Percentiles rank a stretch among this genome's conserved stretches.
Conservation (phyloP, 2,888 invertebrate genomes). For the Sinohyriopsis cumingii region DNA sequence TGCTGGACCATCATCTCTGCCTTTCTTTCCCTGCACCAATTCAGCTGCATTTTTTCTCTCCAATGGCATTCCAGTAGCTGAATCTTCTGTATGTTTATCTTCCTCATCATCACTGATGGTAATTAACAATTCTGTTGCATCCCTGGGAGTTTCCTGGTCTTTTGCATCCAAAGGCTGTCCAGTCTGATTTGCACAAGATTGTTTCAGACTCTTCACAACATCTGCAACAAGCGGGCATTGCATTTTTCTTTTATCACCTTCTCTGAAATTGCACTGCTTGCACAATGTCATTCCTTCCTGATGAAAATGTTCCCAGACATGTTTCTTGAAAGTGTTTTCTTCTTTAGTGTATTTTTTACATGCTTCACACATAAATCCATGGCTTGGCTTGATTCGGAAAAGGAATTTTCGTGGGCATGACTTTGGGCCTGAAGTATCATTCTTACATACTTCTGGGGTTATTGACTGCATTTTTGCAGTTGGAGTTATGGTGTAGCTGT, state of each 20-base stretch:
- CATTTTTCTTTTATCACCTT: background rate
- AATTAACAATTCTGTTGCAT: slow-evolving; percentile 28
- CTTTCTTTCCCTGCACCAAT: slow-evolving; percentile 30
- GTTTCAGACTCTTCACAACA: slow-evolving; percentile 23
- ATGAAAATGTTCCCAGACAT: slow-evolving; percentile 52
- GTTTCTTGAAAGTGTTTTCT: slow-evolving; percentile 37
- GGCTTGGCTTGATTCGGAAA: slow-evolving; percentile 28
- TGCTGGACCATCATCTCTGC: slow-evolving; percentile 5
- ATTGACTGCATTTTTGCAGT: background rate
- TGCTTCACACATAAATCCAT: slow-evolving; percentile 36
- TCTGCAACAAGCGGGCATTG: slow-evolving; percentile 23
- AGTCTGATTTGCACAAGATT: slow-evolving; percentile 3
- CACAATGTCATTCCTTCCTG: slow-evolving; percentile 15
- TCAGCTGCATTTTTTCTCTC: slow-evolving; percentile 13
- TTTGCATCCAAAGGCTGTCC: background rate
- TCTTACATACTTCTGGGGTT: background rate
- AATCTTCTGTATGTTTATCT: slow-evolving; percentile 4
- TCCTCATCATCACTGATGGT: slow-evolving; percentile 41
- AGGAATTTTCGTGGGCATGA: slow-evolving; percentile 12
- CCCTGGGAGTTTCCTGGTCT: slow-evolving; percentile 4
- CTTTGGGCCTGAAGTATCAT: background rate
- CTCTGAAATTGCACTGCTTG: slow-evolving; percentile 12
- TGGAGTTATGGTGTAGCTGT: background rate
- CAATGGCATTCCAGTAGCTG: background rate
- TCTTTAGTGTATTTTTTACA: slow-evolving; percentile 35